These are phyloP conservation scores for Rhinogobio ventralis DNA, from an alignment of 2,797 vertebrate genomes.

Conservation along the genomic window DNA sequence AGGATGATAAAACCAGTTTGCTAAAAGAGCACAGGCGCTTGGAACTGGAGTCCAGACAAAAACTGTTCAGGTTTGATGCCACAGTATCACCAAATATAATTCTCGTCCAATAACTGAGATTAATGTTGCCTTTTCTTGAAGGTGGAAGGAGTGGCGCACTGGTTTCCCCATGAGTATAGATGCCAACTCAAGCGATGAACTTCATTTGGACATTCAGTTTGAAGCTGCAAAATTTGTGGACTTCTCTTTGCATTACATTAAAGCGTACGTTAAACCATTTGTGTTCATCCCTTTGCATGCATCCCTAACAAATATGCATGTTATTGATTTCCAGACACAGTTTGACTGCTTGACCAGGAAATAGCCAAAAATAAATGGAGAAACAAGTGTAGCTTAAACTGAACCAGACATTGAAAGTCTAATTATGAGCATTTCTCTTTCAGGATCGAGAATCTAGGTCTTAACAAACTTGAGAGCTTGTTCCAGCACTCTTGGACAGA, in stretches of 20 bases:
- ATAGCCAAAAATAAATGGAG: background rate
- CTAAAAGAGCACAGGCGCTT: slow-evolving; percentile 84
- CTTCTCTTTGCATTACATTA: slow-evolving; percentile 92
- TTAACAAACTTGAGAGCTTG: slow-evolving; percentile 97
- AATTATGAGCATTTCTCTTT: slow-evolving; percentile 14
- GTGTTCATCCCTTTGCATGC: slow-evolving; percentile 65
- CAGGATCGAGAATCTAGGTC: slow-evolving; percentile 94
- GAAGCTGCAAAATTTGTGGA: slow-evolving; percentile 95
- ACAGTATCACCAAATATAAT: background rate
- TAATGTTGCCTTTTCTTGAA: slow-evolving; percentile 59
- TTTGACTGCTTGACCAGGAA: background rate
- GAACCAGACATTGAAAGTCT: background rate
- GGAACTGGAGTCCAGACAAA: slow-evolving; percentile 88
- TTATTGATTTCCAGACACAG: background rate
- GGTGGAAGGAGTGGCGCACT: slow-evolving; percentile 96
- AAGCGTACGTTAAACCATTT: slow-evolving; percentile 86
- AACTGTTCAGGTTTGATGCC: slow-evolving; percentile 82
- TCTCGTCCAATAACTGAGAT: background rate
- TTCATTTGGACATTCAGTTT: slow-evolving; percentile 95
- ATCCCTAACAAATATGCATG: background rate
- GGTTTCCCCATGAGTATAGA: slow-evolving; percentile 95
- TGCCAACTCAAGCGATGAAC: slow-evolving; percentile 84
- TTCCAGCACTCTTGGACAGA: slow-evolving; percentile 96
- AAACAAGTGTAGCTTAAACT: background rate
- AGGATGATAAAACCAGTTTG: slow-evolving; percentile 75